Evolutionary conservation across 2,797 vertebrate species (phyloP).

Genomic region (Cyclopterus lumpus): DNA sequence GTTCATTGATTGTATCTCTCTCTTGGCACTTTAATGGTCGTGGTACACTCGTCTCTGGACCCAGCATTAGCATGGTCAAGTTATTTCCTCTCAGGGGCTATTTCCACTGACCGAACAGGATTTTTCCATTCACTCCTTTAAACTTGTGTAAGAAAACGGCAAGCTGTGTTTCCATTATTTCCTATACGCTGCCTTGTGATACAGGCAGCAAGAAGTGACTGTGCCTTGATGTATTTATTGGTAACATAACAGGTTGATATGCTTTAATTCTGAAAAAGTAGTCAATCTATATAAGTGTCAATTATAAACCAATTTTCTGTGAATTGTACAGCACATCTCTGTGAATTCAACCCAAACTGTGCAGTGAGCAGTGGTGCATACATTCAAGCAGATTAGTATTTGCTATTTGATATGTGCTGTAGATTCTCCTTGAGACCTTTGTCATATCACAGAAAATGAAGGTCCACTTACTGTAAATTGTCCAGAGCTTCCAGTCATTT

Average conservation of each 20-base stretch:
- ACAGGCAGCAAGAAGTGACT: slow-evolving; percentile 36
- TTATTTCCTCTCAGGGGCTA: slow-evolving; percentile 87
- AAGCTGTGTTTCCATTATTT: slow-evolving; percentile 83
- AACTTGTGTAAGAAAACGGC: slow-evolving; percentile 79
- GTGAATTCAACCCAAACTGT: background rate
- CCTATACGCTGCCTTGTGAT: slow-evolving; percentile 56
- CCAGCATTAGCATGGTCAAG: slow-evolving; percentile 83
- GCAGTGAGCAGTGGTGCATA: background rate
- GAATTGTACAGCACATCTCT: background rate
- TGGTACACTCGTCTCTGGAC: slow-evolving; percentile 80
- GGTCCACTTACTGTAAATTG: background rate
- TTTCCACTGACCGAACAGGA: slow-evolving; percentile 85
- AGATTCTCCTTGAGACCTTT: background rate
- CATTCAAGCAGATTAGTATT: background rate
- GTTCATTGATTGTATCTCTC: slow-evolving; percentile 86
- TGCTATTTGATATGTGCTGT: background rate
- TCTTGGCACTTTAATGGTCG: slow-evolving; percentile 80
- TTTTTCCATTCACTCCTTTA: slow-evolving; percentile 85
- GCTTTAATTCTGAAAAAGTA: slow-evolving; percentile 8
- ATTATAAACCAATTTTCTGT: background rate
- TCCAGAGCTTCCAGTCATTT: background rate
- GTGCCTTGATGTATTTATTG: slow-evolving; percentile 31
- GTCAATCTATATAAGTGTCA: background rate
- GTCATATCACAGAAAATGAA: background rate
- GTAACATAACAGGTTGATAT: background rate